Base-by-base conservation (phyloP, 2,888 invertebrate species). In the Heliothis peltigera region DNA sequence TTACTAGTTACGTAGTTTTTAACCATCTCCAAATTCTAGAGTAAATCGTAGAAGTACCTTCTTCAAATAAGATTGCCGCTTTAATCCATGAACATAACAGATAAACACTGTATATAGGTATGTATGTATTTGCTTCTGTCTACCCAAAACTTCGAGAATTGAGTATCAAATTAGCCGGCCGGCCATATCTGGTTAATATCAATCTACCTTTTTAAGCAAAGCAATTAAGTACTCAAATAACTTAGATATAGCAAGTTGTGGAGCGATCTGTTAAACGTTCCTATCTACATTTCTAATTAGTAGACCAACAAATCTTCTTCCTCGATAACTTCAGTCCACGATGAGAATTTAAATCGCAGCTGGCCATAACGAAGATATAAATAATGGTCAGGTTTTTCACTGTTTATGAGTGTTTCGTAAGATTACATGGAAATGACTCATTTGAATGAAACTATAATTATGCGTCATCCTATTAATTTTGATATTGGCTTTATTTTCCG, bases 401-500 rank as follows among this genome's bases (percentile, higher is more conserved):
- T 59, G 76, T 76, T 35, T 52, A 47, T 39, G 15, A 46, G 43
- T 57, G 56, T 73, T 65, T 76, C 72, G 56, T 57, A 57, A 51
- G 65, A 65, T 75, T 64, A 70, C 71, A 47, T 43, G 72, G 72
- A 73, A 73, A 57, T 76, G 49, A 56, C 71, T 73, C 39, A 65
- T 57, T 59, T 65, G 17, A 54, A 76, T 60, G 18, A n/a, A 49
- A 42, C 19, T 42, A 47, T 54, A 58, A 70, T 65, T 62, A 53
- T 71, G 56, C 76, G 76, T 76, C 71, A 79, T 64, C 55, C 32
- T 28, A 49, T 21, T 43, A 10, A 58, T 61, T 56, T 32, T 32
- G 19, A 32, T 43, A 66, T 57, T 43, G 49, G 53, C 39, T 62
- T 25, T 19, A 48, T 67, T 70, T 71, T 79, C 61, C 72, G 56